Percentiles rank a stretch among this genome's conserved stretches.
Evolutionary conservation across 2,797 vertebrate genomes (phyloP).

Genomic region (Arrhamphus sclerolepis): DNA sequence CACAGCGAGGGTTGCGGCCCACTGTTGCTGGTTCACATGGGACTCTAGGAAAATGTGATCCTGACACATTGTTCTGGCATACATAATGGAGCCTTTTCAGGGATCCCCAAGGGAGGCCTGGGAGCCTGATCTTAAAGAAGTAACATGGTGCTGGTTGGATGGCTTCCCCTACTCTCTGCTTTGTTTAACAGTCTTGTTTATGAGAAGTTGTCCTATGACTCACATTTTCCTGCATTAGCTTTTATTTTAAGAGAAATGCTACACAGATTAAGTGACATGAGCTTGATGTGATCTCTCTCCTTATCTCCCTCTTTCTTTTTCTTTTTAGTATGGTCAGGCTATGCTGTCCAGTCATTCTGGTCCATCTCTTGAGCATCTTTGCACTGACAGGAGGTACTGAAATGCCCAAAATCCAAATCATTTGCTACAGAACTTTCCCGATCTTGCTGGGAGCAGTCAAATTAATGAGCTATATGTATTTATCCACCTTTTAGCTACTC

Average conservation of each 20-base stretch:
- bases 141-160: slow-evolving; percentile 62
- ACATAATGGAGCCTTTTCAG: slow-evolving; percentile 85
- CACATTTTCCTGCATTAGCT: slow-evolving; percentile 30
- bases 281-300: slow-evolving; percentile 1
- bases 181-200: slow-evolving; percentile 49
- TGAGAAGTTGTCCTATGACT: slow-evolving; percentile 60
- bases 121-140: slow-evolving; percentile 85
- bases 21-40: slow-evolving; percentile 73
- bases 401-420: not conserved
- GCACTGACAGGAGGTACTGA: slow-evolving; percentile 78
- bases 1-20: slow-evolving; percentile 65
- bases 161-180: slow-evolving; percentile 51
- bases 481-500: slow-evolving; percentile 79
- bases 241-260: slow-evolving; percentile 24
- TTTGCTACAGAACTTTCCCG: not conserved
- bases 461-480: slow-evolving; percentile 1
- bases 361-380: slow-evolving; percentile 87
- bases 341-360: slow-evolving; percentile 86
- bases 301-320: slow-evolving; percentile 1
- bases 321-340: slow-evolving; percentile 89
- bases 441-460: not conserved
- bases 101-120: slow-evolving; percentile 79
- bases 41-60: slow-evolving; percentile 83
- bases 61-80: slow-evolving; percentile 80
- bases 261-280: slow-evolving; percentile 26